Conservation (phyloP, 2,888 invertebrate genomes). For the Crocallis elinguaria region DNA sequence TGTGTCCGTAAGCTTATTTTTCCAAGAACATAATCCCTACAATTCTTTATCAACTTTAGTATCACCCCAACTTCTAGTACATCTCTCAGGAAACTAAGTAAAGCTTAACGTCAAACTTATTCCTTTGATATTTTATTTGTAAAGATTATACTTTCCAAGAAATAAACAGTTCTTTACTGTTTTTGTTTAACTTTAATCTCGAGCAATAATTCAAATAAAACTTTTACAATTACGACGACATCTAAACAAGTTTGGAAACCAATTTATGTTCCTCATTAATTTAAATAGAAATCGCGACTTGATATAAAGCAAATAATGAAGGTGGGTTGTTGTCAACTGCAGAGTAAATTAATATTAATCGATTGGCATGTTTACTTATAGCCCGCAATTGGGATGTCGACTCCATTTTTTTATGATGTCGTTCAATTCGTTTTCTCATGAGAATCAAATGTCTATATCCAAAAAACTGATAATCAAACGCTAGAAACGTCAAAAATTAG, state of each 20-base stretch:
- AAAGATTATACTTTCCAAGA: background rate
- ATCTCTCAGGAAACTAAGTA: constrained; percentile 4
- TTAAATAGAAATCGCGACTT: constrained; percentile 19
- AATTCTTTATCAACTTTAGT: background rate
- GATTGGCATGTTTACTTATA: too few species aligned
- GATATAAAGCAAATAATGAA: constrained; percentile 4
- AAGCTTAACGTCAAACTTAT: constrained; percentile 5
- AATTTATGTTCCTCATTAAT: constrained; percentile 24
- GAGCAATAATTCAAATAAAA: constrained; percentile 24
- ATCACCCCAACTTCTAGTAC: background rate
- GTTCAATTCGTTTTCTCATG: too few species aligned
- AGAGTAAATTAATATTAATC: too few species aligned
- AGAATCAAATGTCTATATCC: too few species aligned
- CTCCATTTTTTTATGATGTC: too few species aligned
- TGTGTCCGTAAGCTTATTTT: too few species aligned
- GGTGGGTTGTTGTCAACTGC: background rate
- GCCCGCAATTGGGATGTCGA: too few species aligned
- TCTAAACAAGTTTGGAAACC: constrained; percentile 21
- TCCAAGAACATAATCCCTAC: too few species aligned
- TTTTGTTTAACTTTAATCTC: constrained; percentile 20
- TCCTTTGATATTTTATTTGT: constrained; percentile 18
- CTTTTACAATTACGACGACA: constrained; percentile 26
- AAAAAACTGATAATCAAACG: too few species aligned
- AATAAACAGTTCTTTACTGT: constrained; percentile 4
- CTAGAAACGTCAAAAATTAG: too few species aligned